These are phyloP conservation scores for Odontocerum albicorne DNA, from an alignment of 2,888 invertebrate genomes.

Conservation along the genomic window DNA sequence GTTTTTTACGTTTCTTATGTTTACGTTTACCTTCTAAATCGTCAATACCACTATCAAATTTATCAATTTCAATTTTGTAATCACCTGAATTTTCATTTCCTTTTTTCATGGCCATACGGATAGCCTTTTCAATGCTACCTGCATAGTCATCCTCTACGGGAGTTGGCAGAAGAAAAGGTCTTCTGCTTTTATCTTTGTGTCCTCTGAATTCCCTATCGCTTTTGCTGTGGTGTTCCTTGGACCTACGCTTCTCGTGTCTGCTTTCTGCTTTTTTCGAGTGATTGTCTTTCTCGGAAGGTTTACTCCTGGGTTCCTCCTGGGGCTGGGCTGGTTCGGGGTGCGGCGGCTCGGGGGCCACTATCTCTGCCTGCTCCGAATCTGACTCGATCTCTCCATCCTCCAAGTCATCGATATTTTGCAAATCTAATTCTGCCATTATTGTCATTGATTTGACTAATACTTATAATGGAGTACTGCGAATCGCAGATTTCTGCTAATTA, in stretches of 20 bases:
- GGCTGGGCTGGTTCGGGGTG: not conserved
- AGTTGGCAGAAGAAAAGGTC: slow-evolving; percentile 41
- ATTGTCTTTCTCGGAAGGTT: slow-evolving; percentile 44
- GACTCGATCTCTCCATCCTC: slow-evolving; percentile 88
- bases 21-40: slow-evolving; percentile 57
- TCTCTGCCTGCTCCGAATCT: slow-evolving; percentile 54
- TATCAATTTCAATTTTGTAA: slow-evolving; percentile 24
- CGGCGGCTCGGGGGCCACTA: slow-evolving; percentile 29
- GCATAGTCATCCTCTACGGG: slow-evolving; percentile 72
- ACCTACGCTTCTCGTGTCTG: slow-evolving; percentile 38
- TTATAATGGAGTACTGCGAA: too few species aligned
- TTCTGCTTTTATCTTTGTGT: slow-evolving; percentile 46
- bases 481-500: too few species aligned
- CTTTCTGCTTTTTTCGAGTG: slow-evolving; percentile 53
- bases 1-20: slow-evolving; percentile 60
- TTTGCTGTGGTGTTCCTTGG: slow-evolving; percentile 41
- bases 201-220: slow-evolving; percentile 20
- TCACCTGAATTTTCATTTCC: slow-evolving; percentile 52
- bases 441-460: too few species aligned
- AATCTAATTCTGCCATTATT: slow-evolving; percentile 17
- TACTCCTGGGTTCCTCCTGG: slow-evolving; percentile 24
- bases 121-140: slow-evolving; percentile 75
- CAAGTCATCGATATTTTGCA: slow-evolving; percentile 60
- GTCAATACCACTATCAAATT: slow-evolving; percentile 38
- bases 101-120: slow-evolving; percentile 74